A percentile compares a stretch with the other conserved stretches of the same genome.
Conservation (phyloP, 2,888 invertebrate genomes). For the Drosophila affinis region DNA sequence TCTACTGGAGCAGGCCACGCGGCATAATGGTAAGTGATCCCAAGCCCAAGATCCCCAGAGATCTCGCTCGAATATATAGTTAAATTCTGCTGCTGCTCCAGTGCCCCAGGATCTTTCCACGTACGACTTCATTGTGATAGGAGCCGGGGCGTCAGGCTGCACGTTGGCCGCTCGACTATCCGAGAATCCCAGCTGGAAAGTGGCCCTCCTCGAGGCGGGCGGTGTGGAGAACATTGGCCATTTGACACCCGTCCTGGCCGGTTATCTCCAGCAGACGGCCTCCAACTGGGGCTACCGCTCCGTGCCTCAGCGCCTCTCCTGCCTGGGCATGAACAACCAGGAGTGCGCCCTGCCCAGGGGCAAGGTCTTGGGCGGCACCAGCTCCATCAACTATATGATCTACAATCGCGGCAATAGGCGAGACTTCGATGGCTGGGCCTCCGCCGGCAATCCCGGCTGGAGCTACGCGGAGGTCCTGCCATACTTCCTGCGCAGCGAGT, state of each 20-base stretch:
- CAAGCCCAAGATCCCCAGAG: neutral
- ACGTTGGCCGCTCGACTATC: conserved; percentile 83
- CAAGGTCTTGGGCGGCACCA: conserved; percentile 86
- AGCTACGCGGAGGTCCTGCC: conserved; percentile 86
- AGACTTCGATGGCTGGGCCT: conserved; percentile 89
- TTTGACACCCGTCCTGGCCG: conserved; percentile 77
- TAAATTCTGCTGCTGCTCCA: conserved; percentile 18
- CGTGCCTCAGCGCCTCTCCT: conserved; percentile 87
- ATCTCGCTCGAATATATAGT: neutral
- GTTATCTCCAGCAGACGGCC: conserved; percentile 82
- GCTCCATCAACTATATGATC: conserved; percentile 87
- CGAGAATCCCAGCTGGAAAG: conserved; percentile 83
- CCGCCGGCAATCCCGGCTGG: conserved; percentile 90
- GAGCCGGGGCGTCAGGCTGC: conserved; percentile 92
- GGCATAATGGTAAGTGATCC: conserved; percentile 56
- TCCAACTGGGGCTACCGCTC: conserved; percentile 90
- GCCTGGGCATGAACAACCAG: conserved; percentile 84
- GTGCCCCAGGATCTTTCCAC: conserved; percentile 83
- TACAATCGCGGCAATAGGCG: conserved; percentile 89
- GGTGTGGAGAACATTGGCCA: conserved; percentile 82
- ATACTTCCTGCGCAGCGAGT: conserved; percentile 87
- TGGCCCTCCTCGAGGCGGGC: conserved; percentile 85
- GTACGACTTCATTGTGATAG: conserved; percentile 93
- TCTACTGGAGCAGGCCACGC: conserved; percentile 48
- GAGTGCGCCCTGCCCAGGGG: conserved; percentile 85